Conservation (phyloP, 2,797 vertebrate genomes). For the Neosilurus mollespiculum region DNA sequence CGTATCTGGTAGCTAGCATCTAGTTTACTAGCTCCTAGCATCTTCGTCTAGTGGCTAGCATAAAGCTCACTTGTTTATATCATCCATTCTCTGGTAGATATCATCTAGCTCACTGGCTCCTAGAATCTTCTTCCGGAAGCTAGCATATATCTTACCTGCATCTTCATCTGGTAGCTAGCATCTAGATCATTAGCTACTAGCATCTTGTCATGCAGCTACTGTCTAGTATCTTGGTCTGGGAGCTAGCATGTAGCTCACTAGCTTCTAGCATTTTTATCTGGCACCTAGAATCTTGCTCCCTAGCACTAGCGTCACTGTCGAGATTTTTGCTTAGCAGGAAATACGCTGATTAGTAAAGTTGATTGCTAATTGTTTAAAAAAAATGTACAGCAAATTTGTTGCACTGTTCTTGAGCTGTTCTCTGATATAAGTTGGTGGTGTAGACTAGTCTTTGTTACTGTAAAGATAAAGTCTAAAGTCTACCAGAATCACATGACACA, state of each 20-base stretch:
- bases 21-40: too few relatives aligned
- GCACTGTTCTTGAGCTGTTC: neutral
- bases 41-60: too few relatives aligned
- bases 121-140: too few relatives aligned
- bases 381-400: neutral
- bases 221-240: neutral
- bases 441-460: neutral
- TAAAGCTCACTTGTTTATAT: too few relatives aligned
- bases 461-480: neutral
- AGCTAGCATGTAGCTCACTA: neutral
- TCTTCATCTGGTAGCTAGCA: too few relatives aligned
- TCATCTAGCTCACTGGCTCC: too few relatives aligned
- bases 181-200: too few relatives aligned
- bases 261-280: too few relatives aligned
- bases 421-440: neutral
- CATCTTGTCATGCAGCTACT: too few relatives aligned
- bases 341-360: neutral
- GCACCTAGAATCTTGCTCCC: neutral
- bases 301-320: neutral
- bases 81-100: too few relatives aligned
- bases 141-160: too few relatives aligned
- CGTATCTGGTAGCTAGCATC: too few relatives aligned
- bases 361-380: neutral
- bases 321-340: neutral
- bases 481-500: neutral